phyloP scores from a whole-genome alignment of 2,888 invertebrate genomes.

The Ornithoptera alexandrae region DNA sequence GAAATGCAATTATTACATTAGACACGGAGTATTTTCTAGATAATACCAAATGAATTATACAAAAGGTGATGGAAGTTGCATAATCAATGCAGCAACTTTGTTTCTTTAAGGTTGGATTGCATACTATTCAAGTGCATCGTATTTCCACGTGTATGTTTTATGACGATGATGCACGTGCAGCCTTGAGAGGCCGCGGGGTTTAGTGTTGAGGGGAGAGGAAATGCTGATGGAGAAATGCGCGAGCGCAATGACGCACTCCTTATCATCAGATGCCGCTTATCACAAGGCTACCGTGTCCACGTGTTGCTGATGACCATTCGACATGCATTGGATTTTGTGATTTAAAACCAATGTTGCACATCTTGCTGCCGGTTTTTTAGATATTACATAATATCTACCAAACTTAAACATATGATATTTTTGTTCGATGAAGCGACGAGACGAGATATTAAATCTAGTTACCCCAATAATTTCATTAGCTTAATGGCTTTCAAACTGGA shows the following conservation, averaged over 20 bases:
- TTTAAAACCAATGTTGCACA: not conserved
- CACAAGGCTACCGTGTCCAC: conserved; percentile 63
- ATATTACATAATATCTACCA: too few relatives aligned
- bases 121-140: conserved; percentile 28
- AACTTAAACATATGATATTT: too few relatives aligned
- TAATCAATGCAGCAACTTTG: conserved; percentile 15
- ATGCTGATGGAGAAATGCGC: conserved; percentile 56
- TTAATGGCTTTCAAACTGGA: too few relatives aligned
- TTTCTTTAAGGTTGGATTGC: conserved; percentile 21
- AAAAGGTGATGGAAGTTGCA: conserved; percentile 16
- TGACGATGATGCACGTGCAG: conserved; percentile 32
- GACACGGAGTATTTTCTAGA: conserved; percentile 18
- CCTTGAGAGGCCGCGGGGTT: conserved; percentile 20
- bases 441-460: too few relatives aligned
- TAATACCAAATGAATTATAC: conserved; percentile 23
- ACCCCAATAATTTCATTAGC: too few relatives aligned
- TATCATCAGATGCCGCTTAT: conserved; percentile 70
- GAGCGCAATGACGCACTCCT: conserved; percentile 51
- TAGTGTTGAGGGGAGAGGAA: conserved; percentile 30
- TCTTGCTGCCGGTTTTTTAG: not conserved
- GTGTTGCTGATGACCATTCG: conserved; percentile 48
- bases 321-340: conserved; percentile 29
- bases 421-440: too few relatives aligned
- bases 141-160: conserved; percentile 61
- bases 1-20: not conserved